These are phyloP conservation scores for Megaceryle maxima DNA, from an alignment of 2,113 vertebrate species.

Conservation along the genomic window DNA sequence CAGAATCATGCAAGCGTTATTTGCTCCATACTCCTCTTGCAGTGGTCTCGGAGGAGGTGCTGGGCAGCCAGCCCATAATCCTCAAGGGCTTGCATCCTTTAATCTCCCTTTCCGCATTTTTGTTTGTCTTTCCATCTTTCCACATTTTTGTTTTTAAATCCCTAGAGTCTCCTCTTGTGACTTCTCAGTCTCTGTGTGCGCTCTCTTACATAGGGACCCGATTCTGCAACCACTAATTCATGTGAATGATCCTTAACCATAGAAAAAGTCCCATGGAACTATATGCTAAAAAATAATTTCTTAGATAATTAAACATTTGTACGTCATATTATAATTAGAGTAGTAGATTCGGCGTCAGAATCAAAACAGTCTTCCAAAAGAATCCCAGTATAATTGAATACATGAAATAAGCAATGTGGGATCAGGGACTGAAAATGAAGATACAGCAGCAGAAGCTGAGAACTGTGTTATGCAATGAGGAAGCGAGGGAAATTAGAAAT, in stretches of 20 bases:
- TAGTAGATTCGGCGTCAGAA: not conserved
- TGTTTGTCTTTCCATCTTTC: constrained; percentile 53
- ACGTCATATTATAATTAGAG: not conserved
- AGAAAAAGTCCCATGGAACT: not conserved
- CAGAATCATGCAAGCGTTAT: not conserved
- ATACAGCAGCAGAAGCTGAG: not conserved
- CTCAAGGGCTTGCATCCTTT: constrained; percentile 11
- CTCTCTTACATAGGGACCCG: not conserved
- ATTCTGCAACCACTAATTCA: not conserved
- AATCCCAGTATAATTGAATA: not conserved
- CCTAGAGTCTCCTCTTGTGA: not conserved
- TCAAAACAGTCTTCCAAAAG: not conserved
- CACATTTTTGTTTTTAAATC: constrained; percentile 26
- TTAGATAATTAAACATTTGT: not conserved
- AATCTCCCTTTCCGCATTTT: not conserved
- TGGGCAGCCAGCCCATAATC: constrained; percentile 44
- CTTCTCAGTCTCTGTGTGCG: not conserved
- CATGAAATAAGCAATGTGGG: not conserved
- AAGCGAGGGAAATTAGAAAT: not conserved
- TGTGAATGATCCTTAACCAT: not conserved
- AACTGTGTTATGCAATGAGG: not conserved
- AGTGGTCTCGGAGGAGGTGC: constrained; percentile 39
- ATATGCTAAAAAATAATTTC: not conserved
- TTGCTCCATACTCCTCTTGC: not conserved
- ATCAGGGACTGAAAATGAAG: not conserved